These are phyloP conservation scores for Malacoctenus gilli DNA, from an alignment of 2,797 vertebrate species.

Conservation along the genomic window DNA sequence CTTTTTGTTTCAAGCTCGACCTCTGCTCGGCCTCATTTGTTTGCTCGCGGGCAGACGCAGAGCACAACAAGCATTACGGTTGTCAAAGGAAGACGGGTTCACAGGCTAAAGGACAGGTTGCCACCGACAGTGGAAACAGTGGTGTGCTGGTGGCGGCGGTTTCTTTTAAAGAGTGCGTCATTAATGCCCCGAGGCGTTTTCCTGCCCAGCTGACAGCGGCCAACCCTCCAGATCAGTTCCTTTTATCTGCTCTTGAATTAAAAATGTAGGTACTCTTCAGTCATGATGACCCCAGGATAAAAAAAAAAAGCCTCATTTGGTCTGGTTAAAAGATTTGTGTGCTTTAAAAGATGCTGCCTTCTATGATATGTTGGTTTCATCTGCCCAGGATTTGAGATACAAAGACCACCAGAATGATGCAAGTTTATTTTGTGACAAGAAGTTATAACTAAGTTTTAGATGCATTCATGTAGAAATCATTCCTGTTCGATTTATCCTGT, in stretches of 20 bases:
- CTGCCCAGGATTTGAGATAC: not conserved
- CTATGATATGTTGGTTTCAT: not conserved
- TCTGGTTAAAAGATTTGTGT: too few species aligned
- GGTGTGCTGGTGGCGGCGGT: constrained; percentile 11
- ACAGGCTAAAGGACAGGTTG: not conserved
- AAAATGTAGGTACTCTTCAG: too few species aligned
- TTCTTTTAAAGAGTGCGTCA: constrained; percentile 7
- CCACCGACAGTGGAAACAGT: constrained; percentile 27
- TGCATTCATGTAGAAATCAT: too few species aligned
- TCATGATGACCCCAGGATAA: not conserved
- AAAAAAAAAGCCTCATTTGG: too few species aligned
- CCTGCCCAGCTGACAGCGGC: constrained; percentile 16
- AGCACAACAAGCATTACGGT: constrained; percentile 1
- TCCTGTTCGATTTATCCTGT: too few species aligned
- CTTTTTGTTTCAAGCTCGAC: constrained; percentile 31
- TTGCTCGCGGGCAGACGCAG: constrained; percentile 10
- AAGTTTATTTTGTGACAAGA: too few species aligned
- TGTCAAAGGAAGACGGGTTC: constrained; percentile 17
- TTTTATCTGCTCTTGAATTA: too few species aligned
- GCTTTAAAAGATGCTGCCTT: too few species aligned
- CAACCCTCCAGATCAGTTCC: constrained; percentile 21
- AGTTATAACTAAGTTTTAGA: too few species aligned
- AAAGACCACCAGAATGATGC: too few species aligned
- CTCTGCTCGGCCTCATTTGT: constrained; percentile 17
- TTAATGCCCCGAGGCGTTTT: constrained; percentile 7